phyloP scores from a whole-genome alignment of 1,140 invertebrate genomes.

The Drosophila nebulosa region DNA sequence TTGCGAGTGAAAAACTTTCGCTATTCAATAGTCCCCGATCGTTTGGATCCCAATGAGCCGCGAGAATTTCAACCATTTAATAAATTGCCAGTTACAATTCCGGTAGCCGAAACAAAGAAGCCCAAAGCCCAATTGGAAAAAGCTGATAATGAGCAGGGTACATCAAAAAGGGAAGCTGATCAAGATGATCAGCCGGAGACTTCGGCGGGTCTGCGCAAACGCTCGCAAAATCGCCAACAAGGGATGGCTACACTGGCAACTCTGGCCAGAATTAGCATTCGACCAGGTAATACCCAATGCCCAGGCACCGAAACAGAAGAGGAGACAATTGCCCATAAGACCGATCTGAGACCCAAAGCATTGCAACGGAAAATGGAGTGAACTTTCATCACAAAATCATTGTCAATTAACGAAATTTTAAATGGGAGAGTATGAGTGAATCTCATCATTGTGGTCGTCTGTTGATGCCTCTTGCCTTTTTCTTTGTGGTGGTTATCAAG shows the following conservation, averaged over 20 bases:
- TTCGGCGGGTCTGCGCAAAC: too few relatives aligned
- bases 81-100: neutral
- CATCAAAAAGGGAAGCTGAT: neutral
- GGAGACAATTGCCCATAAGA: neutral
- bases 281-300: neutral
- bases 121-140: neutral
- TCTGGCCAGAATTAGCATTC: neutral
- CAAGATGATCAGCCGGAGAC: too few relatives aligned
- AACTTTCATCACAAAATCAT: too few relatives aligned
- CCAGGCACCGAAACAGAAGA: neutral
- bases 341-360: neutral
- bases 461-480: too few relatives aligned
- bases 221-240: too few relatives aligned
- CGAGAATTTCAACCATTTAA: neutral
- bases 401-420: too few relatives aligned
- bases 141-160: neutral
- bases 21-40: conserved; percentile 37
- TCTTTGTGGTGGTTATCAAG: too few relatives aligned
- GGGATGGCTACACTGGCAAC: neutral
- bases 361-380: neutral
- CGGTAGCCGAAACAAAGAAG: neutral
- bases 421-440: too few relatives aligned
- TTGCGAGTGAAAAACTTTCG: conserved; percentile 43
- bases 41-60: conserved; percentile 25
- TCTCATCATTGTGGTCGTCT: too few relatives aligned